Base-by-base conservation (phyloP, 2,888 invertebrate genomes). In the Sinopyrophorus schimmeli region DNA sequence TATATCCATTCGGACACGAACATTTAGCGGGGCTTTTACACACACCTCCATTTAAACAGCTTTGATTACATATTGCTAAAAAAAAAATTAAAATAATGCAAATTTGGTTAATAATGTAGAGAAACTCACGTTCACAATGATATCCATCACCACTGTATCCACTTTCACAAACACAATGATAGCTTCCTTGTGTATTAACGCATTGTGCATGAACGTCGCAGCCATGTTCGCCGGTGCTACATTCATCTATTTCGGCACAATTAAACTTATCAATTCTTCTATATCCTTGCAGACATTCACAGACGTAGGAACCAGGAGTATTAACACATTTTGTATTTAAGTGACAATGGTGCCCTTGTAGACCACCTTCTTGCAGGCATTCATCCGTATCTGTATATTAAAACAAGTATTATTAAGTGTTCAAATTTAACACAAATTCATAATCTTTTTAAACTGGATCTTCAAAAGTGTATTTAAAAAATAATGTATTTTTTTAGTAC, bases 281-380 rank as follows among this genome's bases (percentile, higher is more conserved):
- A 73, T 88, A 90, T 3, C 92, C 92, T 12, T 84, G 80, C 61
- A 86, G 77, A 74, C 92, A 93, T 74, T 89, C 85, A 75, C 92
- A 93, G 56, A 83, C 80, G 74, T 92, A 92, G 56, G 87, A 83
- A 48, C 92, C 92, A 42, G 82, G 77, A 27, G 86, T 86, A 76
- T 92, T 92, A 57, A 89, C 83, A 72, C 92, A 93, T 55, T 79
- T 79, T 43, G 91, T 90, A 77, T 91, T 89, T 57, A 83, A 82
- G 72, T 88, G 85, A 73, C 92, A 92, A 74, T 92, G 89, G 73
- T 92, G 89, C 11, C 91, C 89, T 65, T 84, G 82, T 38, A 83
- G 77, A 9, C 86, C 88, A 34, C 89, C 91, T 58, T 84, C 82
- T 63, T 83, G 80, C 66, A 82, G 80, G 72, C 92, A 93, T 76